Evolutionary conservation across 1,140 invertebrate genomes (phyloP), one percentile per base, ranked within the genome.

Genomic region (Scaptomyza hsui): DNA sequence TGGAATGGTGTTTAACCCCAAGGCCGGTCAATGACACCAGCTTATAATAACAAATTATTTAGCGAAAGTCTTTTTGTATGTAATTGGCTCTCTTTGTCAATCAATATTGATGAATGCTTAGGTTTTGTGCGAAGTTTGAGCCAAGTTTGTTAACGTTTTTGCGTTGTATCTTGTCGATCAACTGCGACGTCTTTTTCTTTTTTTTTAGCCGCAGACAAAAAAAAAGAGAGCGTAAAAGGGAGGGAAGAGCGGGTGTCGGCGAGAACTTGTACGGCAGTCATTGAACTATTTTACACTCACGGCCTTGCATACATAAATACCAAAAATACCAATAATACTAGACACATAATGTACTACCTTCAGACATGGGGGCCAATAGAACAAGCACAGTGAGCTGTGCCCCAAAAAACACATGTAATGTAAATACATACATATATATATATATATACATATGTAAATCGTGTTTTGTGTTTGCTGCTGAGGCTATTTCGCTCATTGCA

Each of bases 221-320:
- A n/a, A 47, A 18, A 41, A 72, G 26, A 32, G 45, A 18, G 37
- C 39, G 64, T 19, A 42, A 39, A 15, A 39, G 44, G 19, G n/a
- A n/a, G 12, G 18, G 12, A 32, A 42, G 24, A 16, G 35, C 29
- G 24, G 41, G 24, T 32, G 39, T 44, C 44, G 62, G 75, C 48
- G 44, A 68, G 75, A 71, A 47, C 51, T 51, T 59, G 65, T 75
- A 44, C 67, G 49, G 47, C 76, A 85, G 80, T 85, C 80, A 79
- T 85, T 85, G 80, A 85, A 85, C 80, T 79, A 79, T 85, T 29
- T 83, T 85, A 72, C 69, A 72, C 69, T 62, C 77, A 88, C 75
- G 81, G 74, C 81, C 81, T 86, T 86, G 81, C 73, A 56, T 41
- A 65, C 60, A 64, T 24, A 56, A 45, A 55, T 57, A 41, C 45